Conservation (phyloP, 2,888 invertebrate species). For the Odontocolon sp. region DNA sequence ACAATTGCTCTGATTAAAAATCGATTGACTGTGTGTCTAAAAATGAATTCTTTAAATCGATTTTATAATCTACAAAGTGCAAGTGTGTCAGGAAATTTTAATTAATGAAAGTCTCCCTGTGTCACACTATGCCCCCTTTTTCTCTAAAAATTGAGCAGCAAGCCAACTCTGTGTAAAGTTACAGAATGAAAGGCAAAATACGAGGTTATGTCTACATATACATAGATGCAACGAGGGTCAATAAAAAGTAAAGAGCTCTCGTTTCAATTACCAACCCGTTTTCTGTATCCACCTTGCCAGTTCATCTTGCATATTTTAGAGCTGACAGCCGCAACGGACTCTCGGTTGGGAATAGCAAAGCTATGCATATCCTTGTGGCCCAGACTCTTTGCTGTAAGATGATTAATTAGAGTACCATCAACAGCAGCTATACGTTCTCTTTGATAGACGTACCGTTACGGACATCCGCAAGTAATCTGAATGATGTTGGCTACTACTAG, state of each 20-base stretch:
- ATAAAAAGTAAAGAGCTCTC: neutral
- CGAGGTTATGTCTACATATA: neutral
- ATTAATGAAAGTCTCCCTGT: too few relatives aligned
- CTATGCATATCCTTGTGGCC: conserved; percentile 14
- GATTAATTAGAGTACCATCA: conserved; percentile 35
- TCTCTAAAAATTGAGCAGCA: too few relatives aligned
- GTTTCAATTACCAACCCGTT: conserved; percentile 15
- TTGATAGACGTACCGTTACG: neutral
- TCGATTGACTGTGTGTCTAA: neutral
- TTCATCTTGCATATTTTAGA: conserved; percentile 1
- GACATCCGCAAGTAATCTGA: neutral
- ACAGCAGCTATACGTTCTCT: neutral
- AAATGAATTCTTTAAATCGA: too few relatives aligned
- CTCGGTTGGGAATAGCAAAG: conserved; percentile 2
- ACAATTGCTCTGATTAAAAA: neutral
- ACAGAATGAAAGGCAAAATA: too few relatives aligned
- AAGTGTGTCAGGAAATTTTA: too few relatives aligned
- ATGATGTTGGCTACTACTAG: neutral
- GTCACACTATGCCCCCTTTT: too few relatives aligned
- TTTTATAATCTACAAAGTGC: too few relatives aligned
- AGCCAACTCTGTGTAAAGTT: too few relatives aligned
- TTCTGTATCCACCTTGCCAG: neutral
- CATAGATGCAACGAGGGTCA: neutral
- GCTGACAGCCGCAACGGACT: neutral
- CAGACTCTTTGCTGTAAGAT: neutral